Conservation (phyloP, 2,113 vertebrate species). For the Rhea americana region DNA sequence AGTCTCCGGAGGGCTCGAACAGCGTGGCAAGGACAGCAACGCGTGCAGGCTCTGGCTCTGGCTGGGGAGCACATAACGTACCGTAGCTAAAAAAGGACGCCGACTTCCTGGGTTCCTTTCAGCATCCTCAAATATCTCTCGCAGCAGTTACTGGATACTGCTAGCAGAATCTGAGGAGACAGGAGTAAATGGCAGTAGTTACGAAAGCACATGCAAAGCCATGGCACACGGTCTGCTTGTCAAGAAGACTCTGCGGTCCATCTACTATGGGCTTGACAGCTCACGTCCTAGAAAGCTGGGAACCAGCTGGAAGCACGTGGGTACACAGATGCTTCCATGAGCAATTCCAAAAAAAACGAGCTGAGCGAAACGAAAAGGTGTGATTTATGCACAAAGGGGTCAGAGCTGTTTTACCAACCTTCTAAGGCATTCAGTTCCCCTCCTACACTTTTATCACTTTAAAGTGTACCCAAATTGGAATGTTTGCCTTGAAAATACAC, state of each 20-base stretch:
- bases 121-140: background rate
- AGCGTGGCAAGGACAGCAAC: fast-evolving
- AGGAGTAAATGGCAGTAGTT: fast-evolving
- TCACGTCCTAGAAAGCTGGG: background rate
- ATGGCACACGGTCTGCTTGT: background rate
- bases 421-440: background rate
- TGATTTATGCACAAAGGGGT: fast-evolving
- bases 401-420: background rate
- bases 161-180: background rate
- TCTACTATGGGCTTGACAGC: background rate
- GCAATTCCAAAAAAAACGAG: background rate
- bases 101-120: background rate
- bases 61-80: background rate
- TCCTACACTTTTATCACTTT: background rate
- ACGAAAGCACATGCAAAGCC: fast-evolving
- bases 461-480: background rate
- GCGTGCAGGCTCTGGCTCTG: background rate
- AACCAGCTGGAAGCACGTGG: background rate
- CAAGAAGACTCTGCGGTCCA: background rate
- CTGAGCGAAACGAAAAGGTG: background rate
- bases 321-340: background rate
- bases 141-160: background rate
- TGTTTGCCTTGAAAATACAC: background rate
- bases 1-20: fast-evolving
- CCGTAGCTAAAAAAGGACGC: background rate